These are phyloP conservation scores for Gymnocephalus cernua DNA, from an alignment of 2,113 vertebrate genomes.

Conservation along the genomic window DNA sequence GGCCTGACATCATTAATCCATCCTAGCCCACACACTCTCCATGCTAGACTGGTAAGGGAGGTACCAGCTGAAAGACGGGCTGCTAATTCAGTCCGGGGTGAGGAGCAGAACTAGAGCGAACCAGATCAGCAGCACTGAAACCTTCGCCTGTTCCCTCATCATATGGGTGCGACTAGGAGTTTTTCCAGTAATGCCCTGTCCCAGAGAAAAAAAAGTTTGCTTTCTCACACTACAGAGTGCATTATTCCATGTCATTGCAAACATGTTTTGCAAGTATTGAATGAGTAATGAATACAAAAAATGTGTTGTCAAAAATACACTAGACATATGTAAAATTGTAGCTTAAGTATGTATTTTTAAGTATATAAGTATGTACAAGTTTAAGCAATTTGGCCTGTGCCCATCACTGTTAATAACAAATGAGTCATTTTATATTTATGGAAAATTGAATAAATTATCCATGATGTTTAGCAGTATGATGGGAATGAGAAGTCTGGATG, in stretches of 20 bases:
- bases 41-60: conserved; percentile 62
- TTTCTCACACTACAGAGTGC: conserved; percentile 27
- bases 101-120: conserved; percentile 62
- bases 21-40: conserved; percentile 61
- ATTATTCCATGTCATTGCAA: conserved; percentile 5
- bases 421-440: no score
- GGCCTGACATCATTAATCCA: conserved; percentile 74
- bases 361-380: no score
- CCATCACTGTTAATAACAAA: background rate
- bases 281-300: background rate
- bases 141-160: conserved; percentile 19
- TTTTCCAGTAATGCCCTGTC: conserved; percentile 38
- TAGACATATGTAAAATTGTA: background rate
- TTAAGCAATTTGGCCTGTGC: background rate
- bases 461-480: background rate
- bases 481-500: background rate
- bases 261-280: conserved; percentile 12
- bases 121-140: conserved; percentile 55
- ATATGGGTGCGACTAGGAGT: conserved; percentile 52
- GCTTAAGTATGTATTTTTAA: no score
- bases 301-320: background rate
- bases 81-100: conserved; percentile 53
- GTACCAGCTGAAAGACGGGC: conserved; percentile 45
- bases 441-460: no score
- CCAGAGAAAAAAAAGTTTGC: conserved; percentile 9